Percentiles rank a stretch among this genome's conserved stretches.
phyloP scores from a whole-genome alignment of 1,140 invertebrate genomes.

The Dreissena polymorpha region DNA sequence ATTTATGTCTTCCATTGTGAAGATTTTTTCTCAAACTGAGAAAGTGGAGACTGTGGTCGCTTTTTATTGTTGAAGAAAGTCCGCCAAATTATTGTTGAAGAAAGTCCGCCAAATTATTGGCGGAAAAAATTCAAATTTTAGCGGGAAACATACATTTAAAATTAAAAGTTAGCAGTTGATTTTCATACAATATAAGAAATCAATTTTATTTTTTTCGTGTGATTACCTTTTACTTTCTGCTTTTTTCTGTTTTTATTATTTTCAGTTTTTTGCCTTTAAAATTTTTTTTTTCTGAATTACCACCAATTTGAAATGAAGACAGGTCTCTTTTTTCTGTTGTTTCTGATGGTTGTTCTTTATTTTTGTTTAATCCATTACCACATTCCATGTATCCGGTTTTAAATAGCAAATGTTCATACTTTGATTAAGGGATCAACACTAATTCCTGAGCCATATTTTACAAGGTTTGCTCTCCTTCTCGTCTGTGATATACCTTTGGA shows the following conservation, averaged over 20 bases:
- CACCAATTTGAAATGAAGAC: neutral
- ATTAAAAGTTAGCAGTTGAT: too few relatives aligned
- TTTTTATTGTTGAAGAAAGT: neutral
- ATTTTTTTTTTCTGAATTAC: conserved; percentile 28
- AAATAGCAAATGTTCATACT: conserved; percentile 41
- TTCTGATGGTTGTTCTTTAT: too few relatives aligned
- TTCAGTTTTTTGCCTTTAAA: neutral
- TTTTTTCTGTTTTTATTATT: too few relatives aligned
- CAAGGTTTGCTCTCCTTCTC: conserved; percentile 22
- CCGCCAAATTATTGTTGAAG: neutral
- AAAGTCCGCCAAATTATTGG: neutral
- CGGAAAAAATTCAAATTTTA: neutral
- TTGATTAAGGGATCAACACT: conserved; percentile 32
- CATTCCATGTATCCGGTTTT: conserved; percentile 16
- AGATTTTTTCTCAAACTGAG: neutral
- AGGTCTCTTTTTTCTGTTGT: neutral
- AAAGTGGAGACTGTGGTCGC: neutral
- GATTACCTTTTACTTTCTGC: too few relatives aligned
- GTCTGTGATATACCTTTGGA: conserved; percentile 25
- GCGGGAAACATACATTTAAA: neutral
- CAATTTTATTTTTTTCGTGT: too few relatives aligned
- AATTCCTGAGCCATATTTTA: conserved; percentile 47
- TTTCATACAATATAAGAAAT: too few relatives aligned
- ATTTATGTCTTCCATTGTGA: neutral
- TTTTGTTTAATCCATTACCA: too few relatives aligned